These are phyloP conservation scores for Drepanosiphum platanoidis DNA, from an alignment of 2,888 invertebrate genomes.

Conservation along the genomic window DNA sequence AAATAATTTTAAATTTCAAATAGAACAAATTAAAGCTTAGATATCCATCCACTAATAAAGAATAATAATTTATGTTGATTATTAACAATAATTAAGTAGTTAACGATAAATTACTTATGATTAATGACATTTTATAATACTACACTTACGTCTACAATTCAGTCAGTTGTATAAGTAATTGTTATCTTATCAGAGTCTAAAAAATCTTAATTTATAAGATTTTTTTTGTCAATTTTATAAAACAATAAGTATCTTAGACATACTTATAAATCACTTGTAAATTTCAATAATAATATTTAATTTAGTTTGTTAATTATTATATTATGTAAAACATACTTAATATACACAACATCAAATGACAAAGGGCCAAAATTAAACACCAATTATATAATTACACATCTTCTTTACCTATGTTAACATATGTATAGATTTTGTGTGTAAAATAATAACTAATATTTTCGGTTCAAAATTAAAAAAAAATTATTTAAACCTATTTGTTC, in stretches of 20 bases:
- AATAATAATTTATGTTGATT: background rate
- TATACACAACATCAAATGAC: background rate
- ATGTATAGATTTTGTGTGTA: too few species aligned
- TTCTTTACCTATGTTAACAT: too few species aligned
- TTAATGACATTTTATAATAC: background rate
- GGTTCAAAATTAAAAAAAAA: too few species aligned
- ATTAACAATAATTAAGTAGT: constrained; percentile 10
- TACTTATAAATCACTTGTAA: background rate
- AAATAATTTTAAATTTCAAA: constrained; percentile 6
- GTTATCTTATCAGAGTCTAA: constrained; percentile 8
- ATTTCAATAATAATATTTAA: too few species aligned
- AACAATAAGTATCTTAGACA: background rate
- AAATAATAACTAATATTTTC: too few species aligned
- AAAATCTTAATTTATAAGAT: background rate
- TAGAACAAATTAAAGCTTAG: background rate
- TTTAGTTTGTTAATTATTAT: too few species aligned
- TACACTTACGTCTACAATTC: background rate
- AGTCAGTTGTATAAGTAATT: background rate
- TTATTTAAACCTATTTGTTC: too few species aligned
- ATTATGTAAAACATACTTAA: background rate
- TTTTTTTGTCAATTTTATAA: background rate
- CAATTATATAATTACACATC: too few species aligned
- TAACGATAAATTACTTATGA: background rate
- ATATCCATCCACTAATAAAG: background rate
- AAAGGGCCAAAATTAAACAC: background rate